These are phyloP conservation scores for Sylvia borin DNA, from an alignment of 2,797 vertebrate genomes.

Conservation along the genomic window DNA sequence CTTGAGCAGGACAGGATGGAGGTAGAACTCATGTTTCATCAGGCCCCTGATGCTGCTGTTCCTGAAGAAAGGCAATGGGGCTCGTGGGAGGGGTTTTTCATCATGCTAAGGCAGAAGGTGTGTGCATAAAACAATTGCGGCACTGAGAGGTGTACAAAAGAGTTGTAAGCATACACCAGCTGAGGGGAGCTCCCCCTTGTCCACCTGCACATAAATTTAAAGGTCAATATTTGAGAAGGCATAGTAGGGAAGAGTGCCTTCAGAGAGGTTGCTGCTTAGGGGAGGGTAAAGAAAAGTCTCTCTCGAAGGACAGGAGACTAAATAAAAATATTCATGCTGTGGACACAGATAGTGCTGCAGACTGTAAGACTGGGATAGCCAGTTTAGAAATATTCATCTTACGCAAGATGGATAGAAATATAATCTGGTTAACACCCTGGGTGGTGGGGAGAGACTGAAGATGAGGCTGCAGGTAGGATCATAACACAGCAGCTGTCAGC, in stretches of 20 bases:
- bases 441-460: conserved; percentile 60
- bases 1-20: background rate
- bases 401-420: conserved; percentile 66
- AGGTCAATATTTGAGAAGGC: background rate
- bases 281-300: conserved; percentile 17
- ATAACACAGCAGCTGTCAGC: conserved; percentile 15
- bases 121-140: background rate
- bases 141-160: background rate
- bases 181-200: background rate
- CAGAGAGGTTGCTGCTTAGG: conserved; percentile 20
- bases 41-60: background rate
- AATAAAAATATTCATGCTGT: conserved; percentile 64
- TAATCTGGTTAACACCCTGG: conserved; percentile 72
- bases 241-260: background rate
- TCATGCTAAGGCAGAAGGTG: background rate
- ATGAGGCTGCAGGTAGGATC: conserved; percentile 58
- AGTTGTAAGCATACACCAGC: background rate
- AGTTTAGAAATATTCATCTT: conserved; percentile 62
- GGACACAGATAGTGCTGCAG: conserved; percentile 59
- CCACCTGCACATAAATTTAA: background rate
- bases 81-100: background rate
- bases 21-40: background rate
- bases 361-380: conserved; percentile 59
- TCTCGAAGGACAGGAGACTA: conserved; percentile 33
- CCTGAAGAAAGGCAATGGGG: background rate